These are phyloP conservation scores for Papilio elwesi DNA, from an alignment of 2,888 invertebrate genomes.

Conservation along the genomic window DNA sequence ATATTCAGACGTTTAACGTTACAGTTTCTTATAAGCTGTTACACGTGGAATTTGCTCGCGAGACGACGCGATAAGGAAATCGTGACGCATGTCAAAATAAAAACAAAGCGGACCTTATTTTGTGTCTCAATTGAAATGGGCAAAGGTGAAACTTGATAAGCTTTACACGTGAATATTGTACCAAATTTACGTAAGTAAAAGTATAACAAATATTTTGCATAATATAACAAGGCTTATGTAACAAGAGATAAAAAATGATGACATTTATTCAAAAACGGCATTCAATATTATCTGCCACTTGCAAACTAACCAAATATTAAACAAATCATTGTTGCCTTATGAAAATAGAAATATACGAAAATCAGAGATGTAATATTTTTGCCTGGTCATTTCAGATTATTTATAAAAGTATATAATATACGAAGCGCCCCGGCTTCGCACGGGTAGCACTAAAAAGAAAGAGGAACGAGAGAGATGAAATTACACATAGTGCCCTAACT, in stretches of 20 bases:
- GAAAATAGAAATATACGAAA: neutral
- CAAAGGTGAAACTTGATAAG: neutral
- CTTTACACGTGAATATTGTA: neutral
- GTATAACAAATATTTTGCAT: neutral
- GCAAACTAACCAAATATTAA: neutral
- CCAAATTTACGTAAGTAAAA: too few species aligned
- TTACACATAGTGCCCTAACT: too few species aligned
- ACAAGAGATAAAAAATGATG: neutral
- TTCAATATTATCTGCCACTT: constrained; percentile 1
- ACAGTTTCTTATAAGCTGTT: neutral
- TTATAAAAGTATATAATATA: neutral
- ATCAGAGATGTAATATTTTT: neutral
- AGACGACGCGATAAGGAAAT: neutral
- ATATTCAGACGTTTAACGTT: neutral
- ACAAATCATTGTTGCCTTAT: neutral
- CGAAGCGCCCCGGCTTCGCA: too few species aligned
- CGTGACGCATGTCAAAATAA: neutral
- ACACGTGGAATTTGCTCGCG: neutral
- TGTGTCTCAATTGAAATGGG: neutral
- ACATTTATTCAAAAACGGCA: neutral
- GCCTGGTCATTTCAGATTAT: neutral
- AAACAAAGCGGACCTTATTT: neutral
- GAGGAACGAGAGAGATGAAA: too few species aligned
- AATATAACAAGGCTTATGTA: neutral
- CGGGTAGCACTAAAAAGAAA: too few species aligned